These are phyloP conservation scores for Zygogramma bicolorata DNA, from an alignment of 2,888 invertebrate species.

Conservation along the genomic window DNA sequence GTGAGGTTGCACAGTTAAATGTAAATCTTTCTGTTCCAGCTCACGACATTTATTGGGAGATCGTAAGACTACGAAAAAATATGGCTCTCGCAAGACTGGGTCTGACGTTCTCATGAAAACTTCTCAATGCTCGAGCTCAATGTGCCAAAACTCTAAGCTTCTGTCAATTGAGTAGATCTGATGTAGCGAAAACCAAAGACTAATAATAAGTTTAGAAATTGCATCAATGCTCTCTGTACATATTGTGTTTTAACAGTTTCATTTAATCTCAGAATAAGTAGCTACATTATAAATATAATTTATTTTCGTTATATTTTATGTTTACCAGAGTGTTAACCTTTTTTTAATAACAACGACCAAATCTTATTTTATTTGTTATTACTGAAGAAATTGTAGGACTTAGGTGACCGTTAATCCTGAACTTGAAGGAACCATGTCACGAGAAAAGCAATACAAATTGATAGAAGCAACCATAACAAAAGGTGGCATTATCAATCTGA, in stretches of 20 bases:
- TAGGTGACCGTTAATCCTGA: no score
- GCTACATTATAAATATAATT: background rate
- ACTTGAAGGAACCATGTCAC: no score
- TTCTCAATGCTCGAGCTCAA: constrained; percentile 19
- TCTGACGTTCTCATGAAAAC: constrained; percentile 65
- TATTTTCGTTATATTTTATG: background rate
- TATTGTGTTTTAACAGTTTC: constrained; percentile 2
- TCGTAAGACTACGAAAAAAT: constrained; percentile 77
- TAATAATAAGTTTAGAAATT: constrained; percentile 28
- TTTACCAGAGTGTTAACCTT: background rate
- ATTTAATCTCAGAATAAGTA: no score
- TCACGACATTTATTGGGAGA: constrained; percentile 81
- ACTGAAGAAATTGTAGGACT: no score
- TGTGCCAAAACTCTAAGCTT: constrained; percentile 45
- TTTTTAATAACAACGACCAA: no score
- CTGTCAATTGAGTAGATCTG: constrained; percentile 41
- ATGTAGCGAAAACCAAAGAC: constrained; percentile 44
- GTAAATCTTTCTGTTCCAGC: constrained; percentile 70
- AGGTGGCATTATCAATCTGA: no score
- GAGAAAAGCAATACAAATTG: no score
- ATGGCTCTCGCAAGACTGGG: constrained; percentile 81
- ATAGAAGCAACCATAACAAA: no score
- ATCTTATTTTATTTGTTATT: no score
- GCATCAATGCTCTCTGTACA: background rate
- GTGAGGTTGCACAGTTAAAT: no score